phyloP scores from a whole-genome alignment of 2,113 vertebrate species.

The Atherinomorus stipes region DNA sequence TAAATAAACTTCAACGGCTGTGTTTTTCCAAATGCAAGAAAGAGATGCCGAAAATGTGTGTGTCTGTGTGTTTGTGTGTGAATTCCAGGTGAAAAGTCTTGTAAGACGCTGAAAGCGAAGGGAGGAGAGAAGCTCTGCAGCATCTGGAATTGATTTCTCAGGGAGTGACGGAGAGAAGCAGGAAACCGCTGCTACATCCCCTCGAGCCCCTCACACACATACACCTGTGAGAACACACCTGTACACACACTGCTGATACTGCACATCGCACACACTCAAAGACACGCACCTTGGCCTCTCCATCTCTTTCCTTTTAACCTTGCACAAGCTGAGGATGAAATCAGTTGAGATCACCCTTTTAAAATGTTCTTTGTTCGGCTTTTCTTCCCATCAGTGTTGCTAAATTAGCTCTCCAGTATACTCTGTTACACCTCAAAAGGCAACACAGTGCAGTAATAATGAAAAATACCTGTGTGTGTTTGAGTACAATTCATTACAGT shows the following conservation, averaged over 20 bases:
- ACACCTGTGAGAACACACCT: conserved; percentile 43
- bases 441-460: conserved; percentile 55
- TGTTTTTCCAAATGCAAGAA: neutral
- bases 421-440: conserved; percentile 59
- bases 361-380: conserved; percentile 41
- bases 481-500: conserved; percentile 66
- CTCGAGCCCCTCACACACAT: conserved; percentile 40
- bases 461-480: conserved; percentile 61
- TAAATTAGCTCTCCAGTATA: conserved; percentile 55
- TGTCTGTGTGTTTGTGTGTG: conserved; percentile 8
- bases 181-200: conserved; percentile 58
- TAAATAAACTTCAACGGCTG: neutral
- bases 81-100: conserved; percentile 12
- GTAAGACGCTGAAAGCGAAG: conserved; percentile 29
- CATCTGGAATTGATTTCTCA: conserved; percentile 68
- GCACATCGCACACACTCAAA: conserved; percentile 27
- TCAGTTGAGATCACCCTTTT: conserved; percentile 39
- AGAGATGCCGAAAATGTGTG: neutral
- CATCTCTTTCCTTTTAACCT: conserved; percentile 33
- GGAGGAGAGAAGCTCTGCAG: conserved; percentile 56
- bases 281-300: conserved; percentile 7
- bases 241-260: conserved; percentile 54
- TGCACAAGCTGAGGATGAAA: conserved; percentile 40
- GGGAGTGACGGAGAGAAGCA: conserved; percentile 54
- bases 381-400: conserved; percentile 46